Evolutionary conservation across 2,888 invertebrate genomes (phyloP).

Genomic region (Sepiola atlantica): DNA sequence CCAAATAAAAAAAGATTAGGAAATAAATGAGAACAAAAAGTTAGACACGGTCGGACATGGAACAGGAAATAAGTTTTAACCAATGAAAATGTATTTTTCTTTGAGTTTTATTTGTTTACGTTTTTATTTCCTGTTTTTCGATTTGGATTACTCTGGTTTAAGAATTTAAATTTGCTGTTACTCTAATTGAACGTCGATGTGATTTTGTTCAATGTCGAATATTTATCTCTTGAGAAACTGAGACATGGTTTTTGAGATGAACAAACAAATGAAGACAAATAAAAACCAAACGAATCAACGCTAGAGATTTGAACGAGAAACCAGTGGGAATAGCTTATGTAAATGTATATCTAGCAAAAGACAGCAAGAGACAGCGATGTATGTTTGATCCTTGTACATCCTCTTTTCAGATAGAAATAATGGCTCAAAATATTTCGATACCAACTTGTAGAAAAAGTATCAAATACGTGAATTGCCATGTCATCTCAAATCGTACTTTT

Average conservation of each 20-base stretch:
- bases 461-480: neutral
- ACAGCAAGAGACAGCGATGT: neutral
- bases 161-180: neutral
- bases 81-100: neutral
- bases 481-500: neutral
- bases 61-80: neutral
- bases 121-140: neutral
- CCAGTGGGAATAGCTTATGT: neutral
- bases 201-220: neutral
- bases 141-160: conserved; percentile 32
- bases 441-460: neutral
- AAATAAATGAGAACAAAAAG: neutral
- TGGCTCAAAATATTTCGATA: neutral
- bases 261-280: neutral
- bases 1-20: neutral
- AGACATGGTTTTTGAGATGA: neutral
- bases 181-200: neutral
- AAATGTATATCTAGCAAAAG: conserved; percentile 32
- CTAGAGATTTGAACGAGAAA: neutral
- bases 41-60: neutral
- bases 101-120: neutral
- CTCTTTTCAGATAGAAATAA: neutral
- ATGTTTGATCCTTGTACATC: neutral
- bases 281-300: neutral
- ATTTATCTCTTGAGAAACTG: neutral